Percentiles rank a stretch among this genome's conserved stretches.
Conservation (phyloP, 2,797 vertebrate genomes). For the Lepus oiostolus region DNA sequence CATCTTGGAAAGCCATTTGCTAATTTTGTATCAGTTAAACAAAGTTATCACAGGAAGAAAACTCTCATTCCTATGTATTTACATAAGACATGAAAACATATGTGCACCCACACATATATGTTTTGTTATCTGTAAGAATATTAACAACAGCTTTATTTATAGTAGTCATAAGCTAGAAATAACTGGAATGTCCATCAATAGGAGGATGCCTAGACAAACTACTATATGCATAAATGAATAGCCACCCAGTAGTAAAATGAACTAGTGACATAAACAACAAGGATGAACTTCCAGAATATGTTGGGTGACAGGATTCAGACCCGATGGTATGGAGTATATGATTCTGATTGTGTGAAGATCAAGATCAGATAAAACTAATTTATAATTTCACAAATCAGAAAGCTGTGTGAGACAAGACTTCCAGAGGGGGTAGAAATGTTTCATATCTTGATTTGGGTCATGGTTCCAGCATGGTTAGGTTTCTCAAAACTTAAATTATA, state of each 20-base stretch:
- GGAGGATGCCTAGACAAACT: not conserved
- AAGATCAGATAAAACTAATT: not conserved
- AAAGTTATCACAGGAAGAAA: not conserved
- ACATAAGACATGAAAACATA: not conserved
- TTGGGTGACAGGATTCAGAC: not conserved
- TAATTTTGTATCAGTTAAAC: not conserved
- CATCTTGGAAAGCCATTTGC: not conserved
- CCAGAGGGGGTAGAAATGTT: not conserved
- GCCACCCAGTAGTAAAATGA: not conserved
- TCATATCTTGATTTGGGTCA: not conserved
- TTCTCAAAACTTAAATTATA: constrained; percentile 16
- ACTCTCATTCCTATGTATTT: constrained; percentile 2
- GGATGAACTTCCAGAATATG: not conserved
- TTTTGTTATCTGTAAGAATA: not conserved
- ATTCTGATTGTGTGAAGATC: not conserved
- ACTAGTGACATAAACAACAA: not conserved
- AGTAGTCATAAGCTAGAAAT: not conserved
- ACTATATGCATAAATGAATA: not conserved
- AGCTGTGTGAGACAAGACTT: not conserved
- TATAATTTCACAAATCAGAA: not conserved
- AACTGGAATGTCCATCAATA: not conserved
- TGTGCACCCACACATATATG: not conserved
- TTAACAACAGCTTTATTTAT: not conserved
- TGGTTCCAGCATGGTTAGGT: not conserved
- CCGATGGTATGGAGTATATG: not conserved